Evolutionary conservation across 2,113 vertebrate genomes (phyloP).

Genomic region (Podarcis cretensis): DNA sequence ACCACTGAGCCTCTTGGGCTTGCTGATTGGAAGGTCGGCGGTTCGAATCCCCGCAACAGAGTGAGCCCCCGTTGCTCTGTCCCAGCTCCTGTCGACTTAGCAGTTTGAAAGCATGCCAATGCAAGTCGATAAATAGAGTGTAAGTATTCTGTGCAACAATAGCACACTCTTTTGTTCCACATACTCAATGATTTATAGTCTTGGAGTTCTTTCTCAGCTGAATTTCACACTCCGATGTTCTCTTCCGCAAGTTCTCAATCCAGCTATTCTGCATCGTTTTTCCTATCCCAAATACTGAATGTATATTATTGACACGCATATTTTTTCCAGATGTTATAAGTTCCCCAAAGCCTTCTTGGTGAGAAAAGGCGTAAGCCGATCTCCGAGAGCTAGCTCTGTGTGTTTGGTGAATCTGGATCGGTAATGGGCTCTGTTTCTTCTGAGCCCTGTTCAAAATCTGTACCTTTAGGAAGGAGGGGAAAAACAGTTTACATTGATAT

Average conservation of each 20-base stretch:
- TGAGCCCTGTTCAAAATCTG: conserved; percentile 77
- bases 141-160: too few relatives aligned
- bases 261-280: conserved; percentile 66
- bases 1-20: too few relatives aligned
- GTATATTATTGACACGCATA: conserved; percentile 72
- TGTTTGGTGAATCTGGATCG: conserved; percentile 73
- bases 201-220: conserved; percentile 57
- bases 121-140: too few relatives aligned
- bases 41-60: too few relatives aligned
- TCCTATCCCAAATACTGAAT: conserved; percentile 58
- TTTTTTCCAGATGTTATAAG: conserved; percentile 87
- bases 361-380: conserved; percentile 85
- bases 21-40: too few relatives aligned
- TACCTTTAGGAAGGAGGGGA: conserved; percentile 69
- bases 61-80: too few relatives aligned
- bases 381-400: conserved; percentile 82
- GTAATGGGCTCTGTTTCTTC: conserved; percentile 73
- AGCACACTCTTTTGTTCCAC: conserved; percentile 36
- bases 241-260: conserved; percentile 75
- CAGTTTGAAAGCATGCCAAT: too few relatives aligned
- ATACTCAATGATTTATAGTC: conserved; percentile 59
- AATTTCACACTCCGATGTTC: conserved; percentile 69
- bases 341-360: conserved; percentile 85
- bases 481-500: not conserved
- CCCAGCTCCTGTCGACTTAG: too few relatives aligned